These are phyloP conservation scores for Hyles lineata DNA, from an alignment of 2,888 invertebrate genomes.

Conservation along the genomic window DNA sequence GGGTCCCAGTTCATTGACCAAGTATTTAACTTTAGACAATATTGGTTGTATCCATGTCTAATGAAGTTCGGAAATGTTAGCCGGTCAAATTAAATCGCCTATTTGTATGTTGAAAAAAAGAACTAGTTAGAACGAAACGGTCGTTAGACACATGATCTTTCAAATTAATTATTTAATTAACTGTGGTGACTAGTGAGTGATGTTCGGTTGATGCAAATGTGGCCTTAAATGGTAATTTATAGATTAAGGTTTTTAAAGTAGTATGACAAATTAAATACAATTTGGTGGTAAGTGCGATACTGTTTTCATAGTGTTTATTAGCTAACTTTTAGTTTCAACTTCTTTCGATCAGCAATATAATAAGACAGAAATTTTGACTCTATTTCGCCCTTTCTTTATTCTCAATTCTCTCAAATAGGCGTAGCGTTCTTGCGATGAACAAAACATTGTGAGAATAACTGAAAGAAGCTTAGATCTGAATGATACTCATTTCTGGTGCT, in stretches of 20 bases:
- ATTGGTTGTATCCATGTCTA: constrained; percentile 61
- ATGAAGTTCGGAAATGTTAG: constrained; percentile 54
- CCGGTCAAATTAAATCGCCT: constrained; percentile 37
- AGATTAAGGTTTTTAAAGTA: background rate
- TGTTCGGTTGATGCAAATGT: background rate
- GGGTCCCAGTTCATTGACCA: constrained; percentile 70
- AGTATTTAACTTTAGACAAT: constrained; percentile 74
- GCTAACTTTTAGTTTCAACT: too few relatives aligned
- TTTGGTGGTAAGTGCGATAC: too few relatives aligned
- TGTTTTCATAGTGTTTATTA: too few relatives aligned
- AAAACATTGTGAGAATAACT: too few relatives aligned
- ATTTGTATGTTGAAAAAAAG: constrained; percentile 13
- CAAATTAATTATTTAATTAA: constrained; percentile 21
- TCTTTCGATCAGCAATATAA: too few relatives aligned
- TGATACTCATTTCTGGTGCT: too few relatives aligned
- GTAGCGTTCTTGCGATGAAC: too few relatives aligned
- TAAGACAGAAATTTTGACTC: too few relatives aligned
- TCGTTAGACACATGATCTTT: constrained; percentile 9
- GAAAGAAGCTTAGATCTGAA: too few relatives aligned
- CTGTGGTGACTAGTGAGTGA: background rate
- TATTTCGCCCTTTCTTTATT: too few relatives aligned
- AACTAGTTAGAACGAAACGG: background rate
- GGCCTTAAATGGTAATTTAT: background rate
- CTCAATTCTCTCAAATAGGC: too few relatives aligned
- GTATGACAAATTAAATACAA: background rate